Evolutionary conservation across 2,888 invertebrate species (phyloP).

Genomic region (Caenorhabditis doughertyi): DNA sequence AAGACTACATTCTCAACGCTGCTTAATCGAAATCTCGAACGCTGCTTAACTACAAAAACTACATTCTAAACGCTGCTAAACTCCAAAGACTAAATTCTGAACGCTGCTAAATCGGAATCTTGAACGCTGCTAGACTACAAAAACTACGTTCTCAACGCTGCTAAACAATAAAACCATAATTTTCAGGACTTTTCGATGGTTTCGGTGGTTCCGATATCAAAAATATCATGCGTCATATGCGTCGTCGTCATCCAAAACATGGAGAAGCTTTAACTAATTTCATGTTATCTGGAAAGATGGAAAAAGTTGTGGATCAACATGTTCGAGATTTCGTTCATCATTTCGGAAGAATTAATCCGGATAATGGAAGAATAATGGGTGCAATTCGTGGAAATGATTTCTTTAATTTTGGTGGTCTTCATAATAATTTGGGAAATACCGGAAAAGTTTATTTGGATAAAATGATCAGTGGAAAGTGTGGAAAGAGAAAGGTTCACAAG

Average conservation of each 20-base stretch:
- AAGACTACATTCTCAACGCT: too few species aligned
- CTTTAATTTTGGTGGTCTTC: conserved; percentile 78
- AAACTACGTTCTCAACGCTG: too few species aligned
- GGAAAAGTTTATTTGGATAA: conserved; percentile 81
- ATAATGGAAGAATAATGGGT: conserved; percentile 74
- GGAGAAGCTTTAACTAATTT: conserved; percentile 60
- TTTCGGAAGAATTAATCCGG: conserved; percentile 74
- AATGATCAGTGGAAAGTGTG: conserved; percentile 78
- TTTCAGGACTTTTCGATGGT: conserved; percentile 57
- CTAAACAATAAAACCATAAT: neutral
- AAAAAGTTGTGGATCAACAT: conserved; percentile 63
- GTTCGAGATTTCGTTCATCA: conserved; percentile 70
- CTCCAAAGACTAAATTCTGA: conserved; percentile 1
- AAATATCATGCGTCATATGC: conserved; percentile 44
- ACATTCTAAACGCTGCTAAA: too few species aligned
- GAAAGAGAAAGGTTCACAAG: conserved; percentile 64
- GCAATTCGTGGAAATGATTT: conserved; percentile 79
- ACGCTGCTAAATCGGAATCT: too few species aligned
- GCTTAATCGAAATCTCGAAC: too few species aligned
- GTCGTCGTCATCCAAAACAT: conserved; percentile 8
- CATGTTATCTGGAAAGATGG: conserved; percentile 68
- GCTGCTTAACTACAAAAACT: too few species aligned
- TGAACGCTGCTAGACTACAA: too few species aligned
- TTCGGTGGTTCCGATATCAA: conserved; percentile 46
- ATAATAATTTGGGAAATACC: conserved; percentile 78